phyloP scores from a whole-genome alignment of 2,113 vertebrate species.

The Regulus satrapa region DNA sequence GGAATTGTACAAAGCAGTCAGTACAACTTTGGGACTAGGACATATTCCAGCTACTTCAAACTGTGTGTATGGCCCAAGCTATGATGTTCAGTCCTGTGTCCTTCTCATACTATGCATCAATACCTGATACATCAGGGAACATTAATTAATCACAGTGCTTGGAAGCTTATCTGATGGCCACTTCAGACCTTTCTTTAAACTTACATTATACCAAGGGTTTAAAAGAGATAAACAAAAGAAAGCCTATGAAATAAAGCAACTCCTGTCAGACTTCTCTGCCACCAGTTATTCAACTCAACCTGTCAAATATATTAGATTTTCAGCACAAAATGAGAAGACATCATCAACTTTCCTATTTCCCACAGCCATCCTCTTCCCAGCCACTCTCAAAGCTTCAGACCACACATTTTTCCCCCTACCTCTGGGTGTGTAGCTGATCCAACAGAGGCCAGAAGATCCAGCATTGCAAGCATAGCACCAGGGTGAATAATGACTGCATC shows the following conservation, averaged over 20 bases:
- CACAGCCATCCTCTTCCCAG: neutral
- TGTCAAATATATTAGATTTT: neutral
- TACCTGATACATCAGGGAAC: neutral
- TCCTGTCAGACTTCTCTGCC: neutral
- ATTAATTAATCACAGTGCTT: neutral
- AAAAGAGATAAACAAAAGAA: neutral
- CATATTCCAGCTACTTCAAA: neutral
- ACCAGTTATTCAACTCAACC: neutral
- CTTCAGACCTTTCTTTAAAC: neutral
- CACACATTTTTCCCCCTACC: conserved; percentile 66
- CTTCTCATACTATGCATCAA: neutral
- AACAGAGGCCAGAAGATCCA: conserved; percentile 93
- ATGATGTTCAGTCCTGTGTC: neutral
- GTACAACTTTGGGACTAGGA: neutral
- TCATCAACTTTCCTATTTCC: neutral
- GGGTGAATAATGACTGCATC: conserved; percentile 94
- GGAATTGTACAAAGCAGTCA: neutral
- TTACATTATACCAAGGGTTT: neutral
- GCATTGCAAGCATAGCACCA: conserved; percentile 89
- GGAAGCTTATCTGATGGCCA: neutral
- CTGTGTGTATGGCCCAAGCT: fast-evolving
- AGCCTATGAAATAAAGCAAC: neutral
- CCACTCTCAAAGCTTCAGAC: neutral
- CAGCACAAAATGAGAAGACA: neutral
- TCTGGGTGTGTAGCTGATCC: conserved; percentile 89